These are phyloP conservation scores for Centruroides sculpturatus DNA, from an alignment of 1,140 invertebrate species.

Conservation along the genomic window DNA sequence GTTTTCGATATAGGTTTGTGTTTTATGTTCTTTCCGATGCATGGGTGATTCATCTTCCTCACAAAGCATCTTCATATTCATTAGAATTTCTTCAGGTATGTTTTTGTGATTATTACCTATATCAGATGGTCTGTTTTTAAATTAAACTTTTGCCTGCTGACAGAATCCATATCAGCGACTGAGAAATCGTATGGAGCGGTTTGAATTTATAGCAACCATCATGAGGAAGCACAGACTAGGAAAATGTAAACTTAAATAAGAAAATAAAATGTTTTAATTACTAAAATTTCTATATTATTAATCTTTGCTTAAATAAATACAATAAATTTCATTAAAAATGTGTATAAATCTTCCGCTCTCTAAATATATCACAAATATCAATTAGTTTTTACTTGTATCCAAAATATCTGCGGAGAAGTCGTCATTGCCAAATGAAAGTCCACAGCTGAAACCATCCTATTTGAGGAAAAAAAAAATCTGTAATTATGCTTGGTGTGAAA, in stretches of 20 bases:
- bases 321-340: too few species aligned
- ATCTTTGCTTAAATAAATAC: too few species aligned
- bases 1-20: slow-evolving; percentile 10
- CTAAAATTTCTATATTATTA: neutral
- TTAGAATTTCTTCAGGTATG: slow-evolving; percentile 17
- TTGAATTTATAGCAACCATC: slow-evolving; percentile 20
- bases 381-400: slow-evolving; percentile 38
- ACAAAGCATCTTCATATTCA: slow-evolving; percentile 16
- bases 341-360: too few species aligned
- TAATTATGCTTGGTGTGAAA: neutral
- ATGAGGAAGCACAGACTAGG: slow-evolving; percentile 16
- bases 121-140: neutral
- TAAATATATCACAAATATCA: too few species aligned
- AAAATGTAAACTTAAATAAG: slow-evolving; percentile 3
- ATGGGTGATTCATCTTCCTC: slow-evolving; percentile 21
- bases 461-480: slow-evolving; percentile 22
- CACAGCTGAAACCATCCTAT: slow-evolving; percentile 67
- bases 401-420: slow-evolving; percentile 70
- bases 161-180: slow-evolving; percentile 18
- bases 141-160: neutral
- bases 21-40: slow-evolving; percentile 20
- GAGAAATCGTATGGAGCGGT: slow-evolving; percentile 17
- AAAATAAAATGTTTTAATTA: neutral
- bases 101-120: neutral
- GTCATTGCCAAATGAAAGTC: slow-evolving; percentile 58